Base-by-base conservation (phyloP, 2,797 vertebrate species). In the Lithobates pipiens region DNA sequence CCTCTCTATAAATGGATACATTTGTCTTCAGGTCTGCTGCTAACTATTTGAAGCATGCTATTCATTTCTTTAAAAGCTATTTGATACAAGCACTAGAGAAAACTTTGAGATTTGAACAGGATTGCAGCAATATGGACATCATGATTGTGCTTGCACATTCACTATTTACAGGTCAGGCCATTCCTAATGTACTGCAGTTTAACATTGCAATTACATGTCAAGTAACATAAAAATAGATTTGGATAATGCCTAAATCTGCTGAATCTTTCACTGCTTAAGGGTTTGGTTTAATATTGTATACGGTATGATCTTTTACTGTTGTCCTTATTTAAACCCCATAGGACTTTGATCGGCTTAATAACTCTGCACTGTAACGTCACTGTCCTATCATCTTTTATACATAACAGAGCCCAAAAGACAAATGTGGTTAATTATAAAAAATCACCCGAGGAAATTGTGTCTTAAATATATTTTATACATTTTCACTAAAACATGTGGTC, bases 301-400 rank as follows among this genome's bases (percentile, higher is more conserved):
- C 10, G 42, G 42, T 27, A 27, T 25, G 27, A 11, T 71, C 13
- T 57, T 42, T 10, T 76, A 70, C 73, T 34, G 18, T 27, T 77
- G 73, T 86, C 84, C 84, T 86, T 77, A 71, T 61, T 42, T 86
- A 76, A 76, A 86, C 84, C 78, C 46, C 73, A 70, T 46, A 69
- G 63, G 72, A 73, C 71, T 85, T 85, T 85, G 84, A 85, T 74
- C n/a, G 73, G 77, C 71, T 85, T 81, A 80, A 80, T 71, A 72
- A 61, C 44, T 57, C 44, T 81, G 50, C 29, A 36, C 29, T 72
- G 79, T 61, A 81, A 81, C 46, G 50, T 81, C 68, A 54, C 42
- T 44, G 15, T 80, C 67, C 78, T 80, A 71, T 71, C 78, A 81
- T 81, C 68, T 72, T 81, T 81, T 81, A 81, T 81, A 72, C 54